These are phyloP conservation scores for Orthosia gracilis DNA, from an alignment of 2,888 invertebrate species.

Conservation along the genomic window DNA sequence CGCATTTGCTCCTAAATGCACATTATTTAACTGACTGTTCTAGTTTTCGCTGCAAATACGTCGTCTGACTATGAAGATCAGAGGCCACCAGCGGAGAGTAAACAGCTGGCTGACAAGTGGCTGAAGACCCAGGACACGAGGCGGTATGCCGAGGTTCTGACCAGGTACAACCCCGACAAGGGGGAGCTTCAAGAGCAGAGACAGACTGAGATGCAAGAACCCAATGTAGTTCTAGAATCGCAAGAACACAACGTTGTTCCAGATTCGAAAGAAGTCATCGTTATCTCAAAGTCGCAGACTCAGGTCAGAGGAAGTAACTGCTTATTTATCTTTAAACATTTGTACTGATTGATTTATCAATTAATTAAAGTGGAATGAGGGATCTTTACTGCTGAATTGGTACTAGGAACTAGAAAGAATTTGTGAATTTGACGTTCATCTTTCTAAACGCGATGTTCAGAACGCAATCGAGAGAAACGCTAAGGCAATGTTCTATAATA, in stretches of 20 bases:
- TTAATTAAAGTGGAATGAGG: neutral
- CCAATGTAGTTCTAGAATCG: neutral
- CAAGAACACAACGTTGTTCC: too few species aligned
- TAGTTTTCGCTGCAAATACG: constrained; percentile 68
- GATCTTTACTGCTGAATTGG: neutral
- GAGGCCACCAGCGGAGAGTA: constrained; percentile 32
- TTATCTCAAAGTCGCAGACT: too few species aligned
- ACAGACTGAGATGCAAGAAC: neutral
- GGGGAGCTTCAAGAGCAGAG: neutral
- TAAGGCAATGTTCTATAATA: neutral
- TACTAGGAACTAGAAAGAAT: neutral
- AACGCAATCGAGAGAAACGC: neutral
- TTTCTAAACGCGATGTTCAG: neutral
- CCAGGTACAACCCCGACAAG: constrained; percentile 66
- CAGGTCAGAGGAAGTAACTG: constrained; percentile 3
- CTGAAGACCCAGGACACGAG: constrained; percentile 74
- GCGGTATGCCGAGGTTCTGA: constrained; percentile 77
- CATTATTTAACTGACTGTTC: neutral
- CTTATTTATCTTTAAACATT: neutral
- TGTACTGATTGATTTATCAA: neutral
- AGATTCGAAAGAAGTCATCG: too few species aligned
- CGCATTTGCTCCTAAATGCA: neutral
- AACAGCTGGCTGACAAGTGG: constrained; percentile 74
- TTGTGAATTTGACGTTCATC: neutral
- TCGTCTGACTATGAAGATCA: constrained; percentile 68